Evolutionary conservation across 2,113 vertebrate species (phyloP).

Genomic region (Xenus cinereus): DNA sequence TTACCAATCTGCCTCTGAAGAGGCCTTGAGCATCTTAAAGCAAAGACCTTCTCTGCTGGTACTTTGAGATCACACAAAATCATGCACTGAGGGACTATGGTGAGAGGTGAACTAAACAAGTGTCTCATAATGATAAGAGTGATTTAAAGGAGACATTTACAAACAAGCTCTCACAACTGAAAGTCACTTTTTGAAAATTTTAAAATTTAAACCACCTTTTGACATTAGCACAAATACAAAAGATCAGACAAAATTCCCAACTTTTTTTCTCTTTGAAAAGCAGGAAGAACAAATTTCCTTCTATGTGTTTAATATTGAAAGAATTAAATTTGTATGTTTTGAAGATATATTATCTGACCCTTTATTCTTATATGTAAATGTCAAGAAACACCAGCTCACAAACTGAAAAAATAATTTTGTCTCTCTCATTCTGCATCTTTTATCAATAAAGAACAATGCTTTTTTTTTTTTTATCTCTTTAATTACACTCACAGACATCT

Average conservation of each 20-base stretch:
- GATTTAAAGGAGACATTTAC: not conserved
- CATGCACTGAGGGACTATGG: too few relatives aligned
- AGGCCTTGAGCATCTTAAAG: not conserved
- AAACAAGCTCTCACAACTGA: not conserved
- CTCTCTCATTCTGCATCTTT: conserved; percentile 28
- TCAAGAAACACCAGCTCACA: conserved; percentile 51
- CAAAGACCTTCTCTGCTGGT: not conserved
- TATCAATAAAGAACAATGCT: conserved; percentile 32
- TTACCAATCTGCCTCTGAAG: not conserved
- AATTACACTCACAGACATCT: conserved; percentile 70
- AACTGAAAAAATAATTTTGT: conserved; percentile 46
- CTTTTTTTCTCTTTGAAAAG: not conserved
- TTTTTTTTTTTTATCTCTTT: conserved; percentile 42
- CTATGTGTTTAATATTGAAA: not conserved
- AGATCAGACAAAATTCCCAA: not conserved
- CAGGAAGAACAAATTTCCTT: not conserved
- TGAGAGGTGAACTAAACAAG: not conserved
- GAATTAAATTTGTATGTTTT: not conserved
- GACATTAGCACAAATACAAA: not conserved
- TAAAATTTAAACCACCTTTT: not conserved
- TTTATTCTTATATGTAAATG: not conserved
- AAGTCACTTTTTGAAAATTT: not conserved
- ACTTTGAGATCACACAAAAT: not conserved
- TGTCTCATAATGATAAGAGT: not conserved
- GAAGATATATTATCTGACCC: not conserved